A percentile compares a stretch with the other conserved stretches of the same genome.
These are phyloP conservation scores for Sinocyclocheilus maitianheensis DNA, from an alignment of 2,113 vertebrate species.

Conservation along the genomic window DNA sequence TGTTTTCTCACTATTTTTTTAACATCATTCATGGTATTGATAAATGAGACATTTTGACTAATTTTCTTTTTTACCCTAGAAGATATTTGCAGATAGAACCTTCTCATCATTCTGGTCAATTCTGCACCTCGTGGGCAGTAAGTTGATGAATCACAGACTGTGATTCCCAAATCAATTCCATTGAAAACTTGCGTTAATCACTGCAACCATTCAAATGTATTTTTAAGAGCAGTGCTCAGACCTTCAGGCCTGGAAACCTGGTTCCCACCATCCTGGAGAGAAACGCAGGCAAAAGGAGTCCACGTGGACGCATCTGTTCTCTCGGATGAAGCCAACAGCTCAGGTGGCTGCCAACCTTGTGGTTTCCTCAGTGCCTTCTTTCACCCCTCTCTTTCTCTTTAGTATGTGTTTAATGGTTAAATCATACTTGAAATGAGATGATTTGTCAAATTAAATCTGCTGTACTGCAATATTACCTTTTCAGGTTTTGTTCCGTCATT, in stretches of 20 bases:
- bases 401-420: constrained; percentile 34
- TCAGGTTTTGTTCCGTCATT: constrained; percentile 4
- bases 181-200: background rate
- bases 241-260: background rate
- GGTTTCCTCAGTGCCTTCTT: constrained; percentile 23
- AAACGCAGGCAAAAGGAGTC: constrained; percentile 18
- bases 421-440: background rate
- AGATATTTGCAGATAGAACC: too few relatives aligned
- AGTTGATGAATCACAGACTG: background rate
- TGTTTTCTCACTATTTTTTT: background rate
- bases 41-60: too few relatives aligned
- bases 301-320: constrained; percentile 7
- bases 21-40: background rate
- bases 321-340: background rate
- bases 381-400: constrained; percentile 14
- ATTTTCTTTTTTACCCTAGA: background rate
- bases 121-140: background rate
- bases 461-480: constrained; percentile 5
- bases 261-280: constrained; percentile 11
- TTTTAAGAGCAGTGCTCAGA: background rate
- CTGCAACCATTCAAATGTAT: background rate
- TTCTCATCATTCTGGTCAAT: background rate
- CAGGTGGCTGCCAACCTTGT: constrained; percentile 4
- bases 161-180: background rate
- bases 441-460: background rate